Conservation (phyloP, 2,113 vertebrate genomes). For the Motacilla tschutschensis region DNA sequence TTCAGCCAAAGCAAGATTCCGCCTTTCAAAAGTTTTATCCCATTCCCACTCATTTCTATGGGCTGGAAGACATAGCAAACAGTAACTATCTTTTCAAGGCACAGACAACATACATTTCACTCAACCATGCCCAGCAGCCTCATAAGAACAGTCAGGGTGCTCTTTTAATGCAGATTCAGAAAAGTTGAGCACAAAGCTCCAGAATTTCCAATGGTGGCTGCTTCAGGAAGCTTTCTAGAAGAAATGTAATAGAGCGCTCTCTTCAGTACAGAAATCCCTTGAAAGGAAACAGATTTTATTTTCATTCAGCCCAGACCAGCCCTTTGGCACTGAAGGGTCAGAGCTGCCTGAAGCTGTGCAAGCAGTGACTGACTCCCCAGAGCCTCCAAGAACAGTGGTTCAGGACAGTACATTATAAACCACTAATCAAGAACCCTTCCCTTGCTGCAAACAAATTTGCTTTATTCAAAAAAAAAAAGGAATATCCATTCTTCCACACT, state of each 20-base stretch:
- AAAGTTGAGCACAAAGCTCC: not conserved
- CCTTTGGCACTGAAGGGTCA: not conserved
- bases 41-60: fast-evolving
- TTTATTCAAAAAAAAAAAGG: not conserved
- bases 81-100: not conserved
- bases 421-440: not conserved
- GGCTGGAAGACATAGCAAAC: not conserved
- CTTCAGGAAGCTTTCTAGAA: not conserved
- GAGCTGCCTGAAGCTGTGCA: not conserved
- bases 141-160: fast-evolving
- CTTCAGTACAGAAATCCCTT: not conserved
- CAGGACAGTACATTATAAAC: not conserved
- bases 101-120: not conserved
- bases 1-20: not conserved
- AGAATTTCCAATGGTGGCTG: not conserved
- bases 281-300: not conserved
- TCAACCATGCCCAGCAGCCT: not conserved
- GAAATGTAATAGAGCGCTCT: not conserved
- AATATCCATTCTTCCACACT: not conserved
- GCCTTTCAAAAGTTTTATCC: not conserved
- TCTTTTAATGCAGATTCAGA: not conserved
- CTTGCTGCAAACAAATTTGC: not conserved
- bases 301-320: not conserved
- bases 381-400: not conserved
- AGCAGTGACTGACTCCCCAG: not conserved